Evolutionary conservation across 1,140 invertebrate genomes (phyloP).

Genomic region (Panagrolaimus sp.): DNA sequence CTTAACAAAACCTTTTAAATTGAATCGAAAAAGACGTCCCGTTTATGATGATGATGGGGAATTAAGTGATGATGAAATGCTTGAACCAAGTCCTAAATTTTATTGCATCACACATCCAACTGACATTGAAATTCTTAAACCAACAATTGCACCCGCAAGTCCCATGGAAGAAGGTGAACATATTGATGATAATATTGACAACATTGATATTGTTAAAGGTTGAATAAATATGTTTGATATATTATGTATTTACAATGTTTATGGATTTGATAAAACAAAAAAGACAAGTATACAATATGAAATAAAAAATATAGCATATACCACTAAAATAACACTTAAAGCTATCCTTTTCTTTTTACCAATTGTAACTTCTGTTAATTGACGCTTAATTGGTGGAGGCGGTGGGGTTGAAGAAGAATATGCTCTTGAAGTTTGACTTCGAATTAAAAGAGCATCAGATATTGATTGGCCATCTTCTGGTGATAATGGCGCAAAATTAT

Average conservation of each 20-base stretch:
- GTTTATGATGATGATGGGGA: too few relatives aligned
- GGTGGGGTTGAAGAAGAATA: background rate
- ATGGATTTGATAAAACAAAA: constrained; percentile 10
- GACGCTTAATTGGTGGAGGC: background rate
- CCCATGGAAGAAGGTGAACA: too few relatives aligned
- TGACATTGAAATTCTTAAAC: too few relatives aligned
- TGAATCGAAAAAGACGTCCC: too few relatives aligned
- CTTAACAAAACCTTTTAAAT: too few relatives aligned
- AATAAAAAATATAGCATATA: constrained; percentile 17
- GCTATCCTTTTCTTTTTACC: constrained; percentile 19
- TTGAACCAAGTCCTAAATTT: too few relatives aligned
- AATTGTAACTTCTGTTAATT: constrained; percentile 8
- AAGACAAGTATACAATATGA: constrained; percentile 10
- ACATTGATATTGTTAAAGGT: too few relatives aligned
- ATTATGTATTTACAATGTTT: background rate
- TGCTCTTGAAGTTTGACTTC: background rate
- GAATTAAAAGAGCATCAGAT: background rate
- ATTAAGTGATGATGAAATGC: too few relatives aligned
- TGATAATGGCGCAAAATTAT: background rate
- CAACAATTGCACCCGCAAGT: too few relatives aligned
- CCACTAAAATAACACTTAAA: background rate
- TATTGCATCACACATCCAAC: too few relatives aligned
- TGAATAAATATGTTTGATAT: too few relatives aligned
- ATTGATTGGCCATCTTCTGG: background rate
- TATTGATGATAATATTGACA: too few relatives aligned